phyloP scores from a whole-genome alignment of 2,797 vertebrate species.

The Crocidura indochinensis region DNA sequence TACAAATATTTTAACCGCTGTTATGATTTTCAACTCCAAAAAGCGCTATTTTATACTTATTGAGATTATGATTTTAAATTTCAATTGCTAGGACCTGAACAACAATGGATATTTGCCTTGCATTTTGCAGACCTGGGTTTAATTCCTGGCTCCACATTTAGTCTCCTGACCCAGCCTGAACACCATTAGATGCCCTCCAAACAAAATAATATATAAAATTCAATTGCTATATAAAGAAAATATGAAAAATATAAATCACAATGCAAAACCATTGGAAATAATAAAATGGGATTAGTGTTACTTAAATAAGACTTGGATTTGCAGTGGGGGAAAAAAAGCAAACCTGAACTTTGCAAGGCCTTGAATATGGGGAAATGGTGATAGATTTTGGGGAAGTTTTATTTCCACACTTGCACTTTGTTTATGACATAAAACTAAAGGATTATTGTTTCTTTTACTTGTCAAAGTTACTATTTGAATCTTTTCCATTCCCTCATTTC shows the following conservation, averaged over 20 bases:
- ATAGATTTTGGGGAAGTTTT: slow-evolving; percentile 8
- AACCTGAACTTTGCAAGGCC: neutral
- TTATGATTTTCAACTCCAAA: neutral
- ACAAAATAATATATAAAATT: neutral
- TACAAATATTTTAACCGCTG: no score
- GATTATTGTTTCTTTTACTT: neutral
- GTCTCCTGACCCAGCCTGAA: no score
- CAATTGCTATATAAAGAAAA: neutral
- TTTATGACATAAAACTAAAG: neutral
- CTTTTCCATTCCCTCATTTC: neutral
- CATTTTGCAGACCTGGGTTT: no score
- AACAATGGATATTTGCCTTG: no score
- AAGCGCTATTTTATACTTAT: neutral
- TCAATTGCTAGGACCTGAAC: neutral
- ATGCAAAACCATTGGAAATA: slow-evolving; percentile 9
- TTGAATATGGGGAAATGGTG: neutral
- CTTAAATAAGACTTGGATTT: neutral
- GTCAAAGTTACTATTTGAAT: neutral
- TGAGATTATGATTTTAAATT: slow-evolving; percentile 15
- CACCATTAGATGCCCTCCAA: no score
- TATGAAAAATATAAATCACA: neutral
- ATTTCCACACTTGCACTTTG: neutral
- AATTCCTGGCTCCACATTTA: no score
- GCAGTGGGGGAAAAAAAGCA: neutral
- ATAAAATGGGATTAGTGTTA: neutral